Conservation (phyloP, 1,140 invertebrate genomes). For the Paraescarpia echinospica region DNA sequence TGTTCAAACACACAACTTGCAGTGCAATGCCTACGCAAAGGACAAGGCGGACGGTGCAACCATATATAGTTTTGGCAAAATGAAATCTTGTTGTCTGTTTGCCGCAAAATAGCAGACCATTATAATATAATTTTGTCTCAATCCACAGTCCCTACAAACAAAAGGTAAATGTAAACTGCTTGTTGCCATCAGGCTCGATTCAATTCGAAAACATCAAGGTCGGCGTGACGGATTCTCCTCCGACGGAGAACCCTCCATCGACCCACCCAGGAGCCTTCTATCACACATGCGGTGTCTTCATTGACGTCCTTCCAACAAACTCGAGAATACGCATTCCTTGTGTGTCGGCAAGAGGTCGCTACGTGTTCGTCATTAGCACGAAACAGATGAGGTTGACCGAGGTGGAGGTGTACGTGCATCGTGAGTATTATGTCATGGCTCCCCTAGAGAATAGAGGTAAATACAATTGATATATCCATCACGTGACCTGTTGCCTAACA, state of each 20-base stretch:
- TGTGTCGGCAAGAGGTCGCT: background rate
- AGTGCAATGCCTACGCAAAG: too few relatives aligned
- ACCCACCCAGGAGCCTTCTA: background rate
- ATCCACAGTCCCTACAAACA: too few relatives aligned
- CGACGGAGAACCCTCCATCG: background rate
- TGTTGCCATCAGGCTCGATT: background rate
- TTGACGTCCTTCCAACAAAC: background rate
- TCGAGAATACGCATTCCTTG: background rate
- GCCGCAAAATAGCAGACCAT: too few relatives aligned
- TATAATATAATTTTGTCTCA: too few relatives aligned
- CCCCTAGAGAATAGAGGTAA: background rate
- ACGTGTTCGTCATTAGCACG: background rate
- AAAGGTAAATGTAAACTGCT: background rate
- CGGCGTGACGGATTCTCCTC: background rate
- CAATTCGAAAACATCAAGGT: background rate
- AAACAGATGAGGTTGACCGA: background rate
- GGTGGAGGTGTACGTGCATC: constrained; percentile 3
- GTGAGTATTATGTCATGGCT: background rate
- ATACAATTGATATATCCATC: too few relatives aligned
- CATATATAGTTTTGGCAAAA: too few relatives aligned
- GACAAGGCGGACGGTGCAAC: too few relatives aligned
- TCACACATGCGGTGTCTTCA: background rate
- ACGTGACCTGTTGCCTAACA: too few relatives aligned
- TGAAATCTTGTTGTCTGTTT: too few relatives aligned
- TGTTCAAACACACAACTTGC: too few relatives aligned